phyloP scores from a whole-genome alignment of 2,113 vertebrate genomes.

The Ceyx margarethae region DNA sequence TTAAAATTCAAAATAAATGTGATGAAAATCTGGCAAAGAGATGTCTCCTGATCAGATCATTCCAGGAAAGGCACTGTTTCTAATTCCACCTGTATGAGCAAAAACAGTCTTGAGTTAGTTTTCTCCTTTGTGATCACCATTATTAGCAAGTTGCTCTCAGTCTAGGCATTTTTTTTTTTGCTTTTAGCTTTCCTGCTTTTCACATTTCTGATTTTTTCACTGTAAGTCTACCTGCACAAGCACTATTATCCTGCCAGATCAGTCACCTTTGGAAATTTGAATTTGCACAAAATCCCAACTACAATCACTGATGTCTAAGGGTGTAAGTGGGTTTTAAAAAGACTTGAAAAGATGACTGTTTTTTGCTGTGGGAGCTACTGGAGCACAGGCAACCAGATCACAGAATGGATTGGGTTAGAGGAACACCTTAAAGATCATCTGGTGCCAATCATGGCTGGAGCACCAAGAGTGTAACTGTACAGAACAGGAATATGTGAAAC shows the following conservation, averaged over 20 bases:
- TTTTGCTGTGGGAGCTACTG: background rate
- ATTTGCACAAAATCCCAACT: background rate
- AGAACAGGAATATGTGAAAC: background rate
- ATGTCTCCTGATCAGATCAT: background rate
- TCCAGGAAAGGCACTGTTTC: background rate
- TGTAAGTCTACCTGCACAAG: background rate
- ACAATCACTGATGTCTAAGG: background rate
- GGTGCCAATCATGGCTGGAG: background rate
- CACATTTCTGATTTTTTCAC: background rate
- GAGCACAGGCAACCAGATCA: background rate
- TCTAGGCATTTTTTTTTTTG: background rate
- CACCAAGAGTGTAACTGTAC: background rate
- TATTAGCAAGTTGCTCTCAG: background rate
- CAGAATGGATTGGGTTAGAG: background rate
- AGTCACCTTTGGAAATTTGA: background rate
- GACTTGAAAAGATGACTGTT: background rate
- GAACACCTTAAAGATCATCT: too few species aligned
- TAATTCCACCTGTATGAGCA: background rate
- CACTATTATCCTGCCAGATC: background rate
- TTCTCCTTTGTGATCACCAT: background rate
- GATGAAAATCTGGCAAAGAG: background rate
- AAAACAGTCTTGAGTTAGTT: background rate
- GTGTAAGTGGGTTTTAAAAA: background rate
- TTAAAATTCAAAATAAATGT: conserved; percentile 14
- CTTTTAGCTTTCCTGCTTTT: background rate